Base-by-base conservation (phyloP, 2,888 invertebrate genomes). In the Parapristionchus giblindavisi region DNA sequence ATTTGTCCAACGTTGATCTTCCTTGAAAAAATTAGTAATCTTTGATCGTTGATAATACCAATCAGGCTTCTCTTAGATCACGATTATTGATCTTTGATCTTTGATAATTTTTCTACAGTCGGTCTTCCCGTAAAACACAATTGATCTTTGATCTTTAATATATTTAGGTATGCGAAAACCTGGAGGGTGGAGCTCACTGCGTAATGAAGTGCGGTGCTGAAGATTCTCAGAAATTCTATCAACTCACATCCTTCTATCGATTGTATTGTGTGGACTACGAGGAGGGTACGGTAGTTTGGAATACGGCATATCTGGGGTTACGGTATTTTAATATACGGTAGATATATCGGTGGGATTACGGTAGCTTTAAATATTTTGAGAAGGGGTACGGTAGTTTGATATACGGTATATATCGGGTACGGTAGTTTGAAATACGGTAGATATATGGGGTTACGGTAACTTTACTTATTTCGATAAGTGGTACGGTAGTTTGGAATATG, bases 221-320 rank as follows among this genome's bases (percentile, higher is more conserved):
- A n/a, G 83, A 82, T 54, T 76, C 76, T 34, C 29, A 56, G 40
- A 60, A 48, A 24, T 83, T 80, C 78, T 77, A 84, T 73, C 83
- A 83, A 58, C 81, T 76, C 73, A 80, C 82, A n/a, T 75, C 83
- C 11, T 83, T 81, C 78, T 83, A 79, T 77, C 68, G 82, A 14
- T 66, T 83, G 8, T 81, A 83, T 72, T 83, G 83, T 58, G 52
- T 83, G 24, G 83, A 83, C 40, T 78, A 80, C 48, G 83, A 83
- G 58, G 83, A 83, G 60, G 80, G 80, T 81, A 14, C 56, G 75
- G 43, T 43, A 38, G 29, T 56, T 2, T 4, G 2, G 34, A 21
- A 3, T 68, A 63, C 63, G 36, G 63, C 34, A 63, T 2, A 24
- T 3, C 21, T 29, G 24, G 6, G 34, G 36, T 36, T 61, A 38